phyloP scores from a whole-genome alignment of 2,113 vertebrate genomes.

The Perca fluviatilis region DNA sequence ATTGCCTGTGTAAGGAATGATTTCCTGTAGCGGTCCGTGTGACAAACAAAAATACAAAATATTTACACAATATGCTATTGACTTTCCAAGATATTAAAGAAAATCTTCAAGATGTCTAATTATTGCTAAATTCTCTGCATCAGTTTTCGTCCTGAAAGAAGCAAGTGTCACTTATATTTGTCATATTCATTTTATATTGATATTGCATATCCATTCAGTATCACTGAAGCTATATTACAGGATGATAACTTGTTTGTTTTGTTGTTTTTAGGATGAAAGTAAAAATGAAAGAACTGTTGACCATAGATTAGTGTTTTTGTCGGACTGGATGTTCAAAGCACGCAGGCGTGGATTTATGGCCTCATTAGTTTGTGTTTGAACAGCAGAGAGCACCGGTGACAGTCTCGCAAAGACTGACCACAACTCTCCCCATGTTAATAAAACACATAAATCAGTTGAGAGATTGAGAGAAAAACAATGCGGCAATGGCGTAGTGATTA shows the following conservation, averaged over 20 bases:
- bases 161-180: not conserved
- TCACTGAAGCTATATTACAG: not conserved
- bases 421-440: not conserved
- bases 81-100: not conserved
- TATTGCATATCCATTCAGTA: not conserved
- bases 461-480: not conserved
- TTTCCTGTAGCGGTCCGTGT: too few species aligned
- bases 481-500: not conserved
- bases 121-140: slow-evolving; percentile 12
- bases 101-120: not conserved
- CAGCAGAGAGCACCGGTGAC: slow-evolving; percentile 10
- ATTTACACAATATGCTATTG: not conserved
- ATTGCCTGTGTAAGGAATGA: too few species aligned
- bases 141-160: not conserved
- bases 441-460: slow-evolving; percentile 39
- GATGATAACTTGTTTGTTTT: not conserved
- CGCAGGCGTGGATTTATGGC: slow-evolving; percentile 45
- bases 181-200: not conserved
- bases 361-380: slow-evolving; percentile 54
- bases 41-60: slow-evolving; percentile 7
- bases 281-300: slow-evolving; percentile 2
- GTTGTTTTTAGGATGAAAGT: not conserved
- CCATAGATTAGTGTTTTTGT: slow-evolving; percentile 4
- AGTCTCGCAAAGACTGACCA: slow-evolving; percentile 22
- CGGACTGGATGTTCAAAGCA: not conserved